Conservation (phyloP, 2,113 vertebrate species). For the Brachypodius melanocephalos region DNA sequence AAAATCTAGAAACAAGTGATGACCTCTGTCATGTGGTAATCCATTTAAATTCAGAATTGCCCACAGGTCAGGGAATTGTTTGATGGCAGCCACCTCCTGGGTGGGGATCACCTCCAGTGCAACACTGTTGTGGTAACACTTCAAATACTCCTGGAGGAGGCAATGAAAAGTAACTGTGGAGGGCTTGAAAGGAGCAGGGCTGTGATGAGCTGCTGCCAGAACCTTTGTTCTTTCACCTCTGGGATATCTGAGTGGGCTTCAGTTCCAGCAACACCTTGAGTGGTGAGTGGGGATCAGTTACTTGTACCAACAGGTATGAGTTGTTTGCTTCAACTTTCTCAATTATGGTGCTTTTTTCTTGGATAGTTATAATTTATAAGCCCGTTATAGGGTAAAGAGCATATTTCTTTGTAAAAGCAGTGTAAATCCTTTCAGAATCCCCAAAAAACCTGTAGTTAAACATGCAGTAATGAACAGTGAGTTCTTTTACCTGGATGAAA, state of each 20-base stretch:
- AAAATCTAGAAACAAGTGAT: neutral
- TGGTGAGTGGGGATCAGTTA: neutral
- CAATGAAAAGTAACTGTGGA: neutral
- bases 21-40: neutral
- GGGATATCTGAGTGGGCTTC: neutral
- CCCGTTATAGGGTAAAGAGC: neutral
- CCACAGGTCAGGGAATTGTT: neutral
- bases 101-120: neutral
- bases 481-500: neutral
- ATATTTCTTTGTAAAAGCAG: neutral
- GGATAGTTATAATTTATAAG: neutral
- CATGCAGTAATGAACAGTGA: neutral
- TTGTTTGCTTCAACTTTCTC: neutral
- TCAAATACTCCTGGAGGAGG: neutral
- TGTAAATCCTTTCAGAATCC: neutral
- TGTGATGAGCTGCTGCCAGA: neutral
- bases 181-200: neutral
- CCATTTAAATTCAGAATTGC: accelerated
- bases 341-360: neutral
- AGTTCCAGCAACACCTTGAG: accelerated
- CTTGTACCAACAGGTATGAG: neutral
- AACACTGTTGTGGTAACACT: neutral
- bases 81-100: neutral
- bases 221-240: neutral
- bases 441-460: neutral